Conservation (phyloP, 2,888 invertebrate species). For the Latheticus oryzae region DNA sequence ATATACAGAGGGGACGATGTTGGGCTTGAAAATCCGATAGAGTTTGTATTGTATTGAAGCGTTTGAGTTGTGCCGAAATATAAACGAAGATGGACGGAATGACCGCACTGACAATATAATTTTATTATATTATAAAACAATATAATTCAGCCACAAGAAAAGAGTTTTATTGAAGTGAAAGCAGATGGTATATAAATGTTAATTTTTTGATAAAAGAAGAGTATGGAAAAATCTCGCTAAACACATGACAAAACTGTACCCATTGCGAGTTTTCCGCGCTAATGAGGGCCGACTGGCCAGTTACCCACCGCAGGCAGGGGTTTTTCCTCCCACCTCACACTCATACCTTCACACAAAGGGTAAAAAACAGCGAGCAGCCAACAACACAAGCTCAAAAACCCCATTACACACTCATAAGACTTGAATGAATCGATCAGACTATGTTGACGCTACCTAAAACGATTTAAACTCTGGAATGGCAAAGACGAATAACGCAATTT, state of each 20-base stretch:
- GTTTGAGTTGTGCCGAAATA: constrained; percentile 43
- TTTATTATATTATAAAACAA: constrained; percentile 47
- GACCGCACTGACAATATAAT: constrained; percentile 37
- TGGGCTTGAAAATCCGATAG: constrained; percentile 31
- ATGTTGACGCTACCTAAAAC: constrained; percentile 31
- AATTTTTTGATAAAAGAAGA: too few relatives aligned
- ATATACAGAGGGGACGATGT: constrained; percentile 24
- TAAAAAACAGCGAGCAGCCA: constrained; percentile 3
- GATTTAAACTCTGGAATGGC: constrained; percentile 56
- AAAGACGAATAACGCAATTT: constrained; percentile 68
- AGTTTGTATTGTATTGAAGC: constrained; percentile 30
- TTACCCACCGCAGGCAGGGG: constrained; percentile 65
- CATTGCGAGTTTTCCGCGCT: constrained; percentile 66
- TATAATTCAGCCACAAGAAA: constrained; percentile 41
- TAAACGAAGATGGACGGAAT: constrained; percentile 33
- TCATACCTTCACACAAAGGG: too few relatives aligned
- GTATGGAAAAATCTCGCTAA: too few relatives aligned
- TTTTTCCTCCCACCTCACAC: constrained; percentile 45
- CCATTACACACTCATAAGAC: constrained; percentile 27
- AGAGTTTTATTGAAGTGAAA: too few relatives aligned
- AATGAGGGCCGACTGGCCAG: constrained; percentile 67
- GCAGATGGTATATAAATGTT: too few relatives aligned
- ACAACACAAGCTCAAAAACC: constrained; percentile 28
- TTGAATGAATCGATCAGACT: constrained; percentile 27
- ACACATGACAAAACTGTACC: constrained; percentile 66